Percentiles rank a stretch among this genome's conserved stretches.
Evolutionary conservation across 2,888 invertebrate species (phyloP).

Genomic region (Spilarctia lutea): DNA sequence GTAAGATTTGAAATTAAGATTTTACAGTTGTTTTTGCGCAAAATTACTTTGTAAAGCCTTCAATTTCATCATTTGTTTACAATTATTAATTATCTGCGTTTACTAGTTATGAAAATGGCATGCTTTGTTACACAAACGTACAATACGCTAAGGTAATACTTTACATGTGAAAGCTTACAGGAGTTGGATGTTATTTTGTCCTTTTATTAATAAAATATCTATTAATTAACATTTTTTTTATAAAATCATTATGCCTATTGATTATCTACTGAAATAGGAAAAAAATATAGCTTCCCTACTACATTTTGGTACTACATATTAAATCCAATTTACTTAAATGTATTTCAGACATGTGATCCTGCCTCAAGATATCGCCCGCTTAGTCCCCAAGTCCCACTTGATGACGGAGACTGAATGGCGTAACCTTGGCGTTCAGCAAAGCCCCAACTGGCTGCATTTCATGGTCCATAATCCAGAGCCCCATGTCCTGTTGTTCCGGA

Average conservation of each 20-base stretch:
- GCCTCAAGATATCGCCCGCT: constrained; percentile 93
- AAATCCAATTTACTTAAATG: not conserved
- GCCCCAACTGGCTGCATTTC: constrained; percentile 94
- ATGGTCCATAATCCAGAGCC: constrained; percentile 97
- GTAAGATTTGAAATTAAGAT: constrained; percentile 70
- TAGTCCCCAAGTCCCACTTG: constrained; percentile 95
- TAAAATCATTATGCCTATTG: not conserved
- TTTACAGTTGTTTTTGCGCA: constrained; percentile 14
- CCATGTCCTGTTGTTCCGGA: constrained; percentile 93
- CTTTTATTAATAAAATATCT: not conserved
- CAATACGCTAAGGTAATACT: not conserved
- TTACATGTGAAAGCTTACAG: not conserved
- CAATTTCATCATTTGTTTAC: not conserved
- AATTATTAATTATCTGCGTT: not conserved
- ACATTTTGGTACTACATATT: not conserved
- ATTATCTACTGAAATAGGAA: not conserved
- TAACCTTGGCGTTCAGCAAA: constrained; percentile 97
- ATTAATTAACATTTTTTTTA: not conserved
- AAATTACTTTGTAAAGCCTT: constrained; percentile 46
- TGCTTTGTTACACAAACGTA: not conserved
- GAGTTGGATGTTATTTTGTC: not conserved
- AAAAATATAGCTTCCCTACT: not conserved
- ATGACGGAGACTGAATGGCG: constrained; percentile 99
- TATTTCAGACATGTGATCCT: constrained; percentile 94
- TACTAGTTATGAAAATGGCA: not conserved